Evolutionary conservation across 1,140 invertebrate genomes (phyloP), one percentile per base, ranked within the genome.

Genomic region (Lerema accius): DNA sequence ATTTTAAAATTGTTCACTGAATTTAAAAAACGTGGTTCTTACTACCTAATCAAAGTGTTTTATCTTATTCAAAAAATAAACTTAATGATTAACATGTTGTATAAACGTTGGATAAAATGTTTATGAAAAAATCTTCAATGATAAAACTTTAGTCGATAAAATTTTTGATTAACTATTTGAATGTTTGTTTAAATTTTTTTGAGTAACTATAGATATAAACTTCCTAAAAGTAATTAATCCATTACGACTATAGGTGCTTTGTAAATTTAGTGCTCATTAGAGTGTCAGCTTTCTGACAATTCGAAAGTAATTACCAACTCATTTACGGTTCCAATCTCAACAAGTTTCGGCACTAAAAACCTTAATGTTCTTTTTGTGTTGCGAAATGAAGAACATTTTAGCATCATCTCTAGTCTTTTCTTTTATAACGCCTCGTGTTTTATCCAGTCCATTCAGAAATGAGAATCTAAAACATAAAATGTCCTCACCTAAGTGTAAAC

Each of bases 231-330:
- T 32, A 32, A 32, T 32, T 32, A 81, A 71, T 67, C 71, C 71
- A 70, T 77, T 78, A 76, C 69, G 48, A 70, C 62, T 53, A 4
- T 32, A 70, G 32, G 60, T 39, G 55, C 65, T 63, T 72, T 71
- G 73, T 65, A 67, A 74, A 76, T 74, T 73, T 70, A 71, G 65
- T 63, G 63, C 59, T 56, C 11, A 11, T 61, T 37, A 60, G 63
- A 63, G 58, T 66, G 10, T 11, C n/a, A 53, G 45, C 62, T 50
- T 53, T 39, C 56, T 58, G 59, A 65, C 67, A 73, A 80, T 80
- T 62, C 66, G 55, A 80, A 76, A 75, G 55, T 70, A 75, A 80
- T 78, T 79, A 77, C 50, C 23, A 60, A 65, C 37, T 69, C 63
- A 67, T 68, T 37, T 63, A 63, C 40, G 15, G 17, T 11, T 17